Percentiles rank a stretch among this genome's conserved stretches.
These are phyloP conservation scores for Tursiops truncatus DNA, from an alignment of 2,113 vertebrate genomes.

Conservation along the genomic window DNA sequence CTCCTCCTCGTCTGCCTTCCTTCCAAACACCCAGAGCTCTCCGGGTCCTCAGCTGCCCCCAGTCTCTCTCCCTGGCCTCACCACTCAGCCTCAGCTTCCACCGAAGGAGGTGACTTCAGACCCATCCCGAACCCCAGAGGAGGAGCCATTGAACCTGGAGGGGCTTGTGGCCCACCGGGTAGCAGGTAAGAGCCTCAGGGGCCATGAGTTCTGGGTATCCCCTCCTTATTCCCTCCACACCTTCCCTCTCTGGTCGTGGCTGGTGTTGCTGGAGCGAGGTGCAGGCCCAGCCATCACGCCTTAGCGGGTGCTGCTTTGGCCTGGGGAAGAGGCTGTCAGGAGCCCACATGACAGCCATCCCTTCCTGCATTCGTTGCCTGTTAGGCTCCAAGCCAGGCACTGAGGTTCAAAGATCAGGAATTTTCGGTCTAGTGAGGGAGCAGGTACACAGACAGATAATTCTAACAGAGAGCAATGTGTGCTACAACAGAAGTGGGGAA, in stretches of 20 bases:
- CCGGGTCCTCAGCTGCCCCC: slow-evolving; percentile 81
- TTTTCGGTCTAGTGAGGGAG: not conserved
- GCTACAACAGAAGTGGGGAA: not conserved
- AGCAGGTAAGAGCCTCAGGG: slow-evolving; percentile 89
- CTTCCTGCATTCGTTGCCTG: not conserved
- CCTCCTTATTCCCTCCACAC: not conserved
- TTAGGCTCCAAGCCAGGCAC: not conserved
- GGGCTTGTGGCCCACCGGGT: slow-evolving; percentile 96
- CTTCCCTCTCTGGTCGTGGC: not conserved
- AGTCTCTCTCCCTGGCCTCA: slow-evolving; percentile 83
- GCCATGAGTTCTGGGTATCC: not conserved
- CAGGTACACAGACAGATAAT: not conserved
- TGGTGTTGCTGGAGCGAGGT: not conserved
- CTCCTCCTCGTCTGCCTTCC: slow-evolving; percentile 64
- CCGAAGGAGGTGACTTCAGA: slow-evolving; percentile 82
- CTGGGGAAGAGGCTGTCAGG: not conserved
- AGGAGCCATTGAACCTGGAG: slow-evolving; percentile 91
- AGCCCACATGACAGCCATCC: not conserved
- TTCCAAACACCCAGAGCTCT: slow-evolving; percentile 71
- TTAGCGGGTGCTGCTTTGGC: not conserved
- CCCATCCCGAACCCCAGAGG: slow-evolving; percentile 82
- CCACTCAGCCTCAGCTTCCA: slow-evolving; percentile 78
- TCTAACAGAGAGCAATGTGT: not conserved
- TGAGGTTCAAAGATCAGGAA: not conserved
- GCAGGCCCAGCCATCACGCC: not conserved